Percentiles rank a stretch among this genome's conserved stretches.
These are phyloP conservation scores for Seriola rivoliana DNA, from an alignment of 2,113 vertebrate genomes.

Conservation along the genomic window DNA sequence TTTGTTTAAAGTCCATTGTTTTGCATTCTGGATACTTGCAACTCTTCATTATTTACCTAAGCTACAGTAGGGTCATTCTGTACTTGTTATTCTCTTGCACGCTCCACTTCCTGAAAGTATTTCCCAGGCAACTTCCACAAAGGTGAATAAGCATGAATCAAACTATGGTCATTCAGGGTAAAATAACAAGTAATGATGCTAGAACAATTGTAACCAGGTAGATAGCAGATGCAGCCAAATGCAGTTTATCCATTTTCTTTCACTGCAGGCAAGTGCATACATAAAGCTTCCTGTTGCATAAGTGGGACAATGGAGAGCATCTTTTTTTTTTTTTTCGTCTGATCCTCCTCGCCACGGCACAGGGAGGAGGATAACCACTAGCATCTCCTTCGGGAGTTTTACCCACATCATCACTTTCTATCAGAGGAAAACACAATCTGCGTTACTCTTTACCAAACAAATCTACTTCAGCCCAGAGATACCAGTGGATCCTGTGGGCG, in stretches of 20 bases:
- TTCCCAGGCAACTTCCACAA: constrained; percentile 5
- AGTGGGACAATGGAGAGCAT: not conserved
- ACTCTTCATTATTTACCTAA: constrained; percentile 31
- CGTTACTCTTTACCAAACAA: not conserved
- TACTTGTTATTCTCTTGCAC: constrained; percentile 33
- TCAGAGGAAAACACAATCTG: constrained; percentile 1
- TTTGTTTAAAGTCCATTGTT: constrained; percentile 18
- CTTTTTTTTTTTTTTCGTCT: not conserved
- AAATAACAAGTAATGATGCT: constrained; percentile 22
- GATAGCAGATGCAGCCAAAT: constrained; percentile 8
- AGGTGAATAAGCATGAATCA: constrained; percentile 5
- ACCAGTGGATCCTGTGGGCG: constrained; percentile 3
- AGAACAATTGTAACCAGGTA: not conserved
- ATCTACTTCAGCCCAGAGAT: not conserved
- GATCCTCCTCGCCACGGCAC: constrained; percentile 11
- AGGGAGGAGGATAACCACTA: constrained; percentile 62
- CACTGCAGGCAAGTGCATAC: not conserved
- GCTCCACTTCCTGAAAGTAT: constrained; percentile 9
- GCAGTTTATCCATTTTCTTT: not conserved
- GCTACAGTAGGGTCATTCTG: constrained; percentile 25
- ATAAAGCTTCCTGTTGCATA: not conserved
- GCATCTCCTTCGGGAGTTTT: constrained; percentile 39
- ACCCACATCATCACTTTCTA: not conserved
- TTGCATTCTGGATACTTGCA: constrained; percentile 39
- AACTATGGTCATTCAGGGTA: constrained; percentile 51